A percentile compares a stretch with the other conserved stretches of the same genome.
Evolutionary conservation across 37 sponge, comb jelly and placozoan species (phyloP).

Genomic region (Beroe forskalii): DNA sequence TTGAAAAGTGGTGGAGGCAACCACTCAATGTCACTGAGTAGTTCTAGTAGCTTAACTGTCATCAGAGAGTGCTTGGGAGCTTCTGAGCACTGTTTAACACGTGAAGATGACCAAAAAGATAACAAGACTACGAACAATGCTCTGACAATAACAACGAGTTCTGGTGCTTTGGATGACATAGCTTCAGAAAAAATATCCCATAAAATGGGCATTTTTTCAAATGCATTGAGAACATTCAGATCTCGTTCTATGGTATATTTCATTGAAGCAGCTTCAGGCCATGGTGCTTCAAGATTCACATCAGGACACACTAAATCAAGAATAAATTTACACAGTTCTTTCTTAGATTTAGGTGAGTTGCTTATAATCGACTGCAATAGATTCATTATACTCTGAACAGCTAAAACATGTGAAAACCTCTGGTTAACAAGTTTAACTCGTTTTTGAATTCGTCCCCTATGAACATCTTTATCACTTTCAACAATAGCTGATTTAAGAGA

Average conservation of each 20-base stretch:
- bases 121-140: constrained; percentile 12
- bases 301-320: constrained; percentile 48
- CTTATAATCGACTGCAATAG: not conserved
- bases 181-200: constrained; percentile 35
- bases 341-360: constrained; percentile 1
- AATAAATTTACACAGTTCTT: constrained; percentile 14
- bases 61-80: not conserved
- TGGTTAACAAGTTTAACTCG: not conserved
- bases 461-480: constrained; percentile 10
- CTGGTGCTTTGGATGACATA: not conserved
- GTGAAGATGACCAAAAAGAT: constrained; percentile 18
- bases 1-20: constrained; percentile 20
- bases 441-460: not conserved
- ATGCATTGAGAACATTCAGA: constrained; percentile 25
- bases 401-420: not conserved
- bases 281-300: constrained; percentile 49
- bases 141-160: constrained; percentile 29
- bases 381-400: constrained; percentile 33
- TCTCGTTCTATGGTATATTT: constrained; percentile 34
- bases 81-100: constrained; percentile 23
- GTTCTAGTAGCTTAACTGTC: not conserved
- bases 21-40: constrained; percentile 31
- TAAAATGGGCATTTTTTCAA: not conserved
- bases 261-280: constrained; percentile 51
- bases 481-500: constrained; percentile 9